A percentile compares a stretch with the other conserved stretches of the same genome.
Evolutionary conservation across 2,888 invertebrate genomes (phyloP).

Genomic region (Leucophenga maculata): DNA sequence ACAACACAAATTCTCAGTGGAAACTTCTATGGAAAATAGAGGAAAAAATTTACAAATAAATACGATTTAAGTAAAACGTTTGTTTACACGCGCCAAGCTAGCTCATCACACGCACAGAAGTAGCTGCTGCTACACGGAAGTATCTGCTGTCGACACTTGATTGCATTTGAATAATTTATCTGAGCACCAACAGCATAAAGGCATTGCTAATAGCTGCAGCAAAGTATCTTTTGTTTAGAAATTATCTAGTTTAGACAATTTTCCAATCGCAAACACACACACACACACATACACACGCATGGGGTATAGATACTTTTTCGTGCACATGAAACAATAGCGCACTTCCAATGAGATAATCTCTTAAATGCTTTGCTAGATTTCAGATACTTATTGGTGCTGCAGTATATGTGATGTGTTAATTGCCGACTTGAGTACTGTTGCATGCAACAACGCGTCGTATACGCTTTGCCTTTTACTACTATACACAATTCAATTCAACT

Average conservation of each 20-base stretch:
- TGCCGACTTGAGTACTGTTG: constrained; percentile 28
- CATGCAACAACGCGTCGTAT: not conserved
- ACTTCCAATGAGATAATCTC: constrained; percentile 49
- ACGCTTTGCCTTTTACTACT: not conserved
- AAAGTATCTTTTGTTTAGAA: constrained; percentile 13
- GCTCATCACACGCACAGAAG: not conserved
- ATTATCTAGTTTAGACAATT: constrained; percentile 16
- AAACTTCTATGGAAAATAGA: no score
- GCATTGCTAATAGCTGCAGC: not conserved
- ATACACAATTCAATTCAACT: not conserved
- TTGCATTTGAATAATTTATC: constrained; percentile 50
- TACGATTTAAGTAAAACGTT: not conserved
- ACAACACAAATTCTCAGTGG: no score
- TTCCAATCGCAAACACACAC: constrained; percentile 2
- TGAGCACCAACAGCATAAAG: not conserved
- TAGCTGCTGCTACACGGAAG: not conserved
- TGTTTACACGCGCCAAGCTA: constrained; percentile 7
- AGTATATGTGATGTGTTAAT: constrained; percentile 46
- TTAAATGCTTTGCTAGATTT: constrained; percentile 41
- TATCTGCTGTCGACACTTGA: constrained; percentile 38
- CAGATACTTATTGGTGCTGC: constrained; percentile 34
- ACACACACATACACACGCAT: no score
- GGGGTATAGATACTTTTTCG: no score
- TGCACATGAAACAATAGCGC: constrained; percentile 17
- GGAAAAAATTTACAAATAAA: not conserved